phyloP scores from a whole-genome alignment of 2,888 invertebrate species.

The Euphydryas editha region DNA sequence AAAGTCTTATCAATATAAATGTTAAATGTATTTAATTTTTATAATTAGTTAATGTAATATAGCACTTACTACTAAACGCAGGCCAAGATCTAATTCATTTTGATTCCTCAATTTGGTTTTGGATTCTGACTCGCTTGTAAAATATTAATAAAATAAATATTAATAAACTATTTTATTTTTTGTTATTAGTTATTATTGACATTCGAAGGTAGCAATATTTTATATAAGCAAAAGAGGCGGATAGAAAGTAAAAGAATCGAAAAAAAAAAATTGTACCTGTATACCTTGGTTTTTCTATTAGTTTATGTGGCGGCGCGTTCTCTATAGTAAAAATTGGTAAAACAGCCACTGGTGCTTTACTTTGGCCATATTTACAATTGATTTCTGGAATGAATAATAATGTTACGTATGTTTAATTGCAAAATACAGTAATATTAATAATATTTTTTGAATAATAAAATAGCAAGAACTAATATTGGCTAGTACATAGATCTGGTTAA shows the following conservation, averaged over 20 bases:
- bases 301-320: slow-evolving; percentile 59
- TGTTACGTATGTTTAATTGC: neutral
- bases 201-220: no score
- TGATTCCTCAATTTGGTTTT: neutral
- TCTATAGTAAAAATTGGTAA: slow-evolving; percentile 69
- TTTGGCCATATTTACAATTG: slow-evolving; percentile 43
- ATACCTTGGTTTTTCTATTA: slow-evolving; percentile 39
- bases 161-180: neutral
- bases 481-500: no score
- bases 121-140: slow-evolving; percentile 3
- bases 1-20: no score
- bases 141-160: neutral
- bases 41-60: no score
- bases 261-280: neutral
- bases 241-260: neutral
- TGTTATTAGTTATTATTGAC: no score
- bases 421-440: no score
- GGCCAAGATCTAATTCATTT: neutral
- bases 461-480: no score
- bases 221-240: no score
- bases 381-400: slow-evolving; percentile 3
- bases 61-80: neutral
- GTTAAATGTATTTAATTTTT: no score
- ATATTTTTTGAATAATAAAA: no score
- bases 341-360: slow-evolving; percentile 59